Conservation (phyloP, 2,888 invertebrate species). For the Bombylius discolor region DNA sequence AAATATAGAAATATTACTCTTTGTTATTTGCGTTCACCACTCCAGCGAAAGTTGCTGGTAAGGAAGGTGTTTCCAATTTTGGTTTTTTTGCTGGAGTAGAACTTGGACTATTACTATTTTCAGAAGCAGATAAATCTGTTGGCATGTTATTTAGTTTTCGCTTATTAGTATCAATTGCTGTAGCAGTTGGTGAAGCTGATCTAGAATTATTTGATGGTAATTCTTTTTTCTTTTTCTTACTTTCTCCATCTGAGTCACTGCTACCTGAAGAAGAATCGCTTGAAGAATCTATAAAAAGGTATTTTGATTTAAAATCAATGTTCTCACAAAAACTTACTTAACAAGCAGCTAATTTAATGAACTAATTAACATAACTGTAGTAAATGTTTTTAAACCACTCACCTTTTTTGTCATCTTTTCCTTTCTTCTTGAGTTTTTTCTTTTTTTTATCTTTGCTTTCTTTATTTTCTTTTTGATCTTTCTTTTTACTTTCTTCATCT, state of each 20-base stretch:
- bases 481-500: slow-evolving; percentile 59
- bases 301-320: too few species aligned
- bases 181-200: slow-evolving; percentile 37
- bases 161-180: slow-evolving; percentile 23
- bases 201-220: slow-evolving; percentile 32
- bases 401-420: slow-evolving; percentile 51
- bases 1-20: slow-evolving; percentile 23
- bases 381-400: background rate
- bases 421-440: slow-evolving; percentile 46
- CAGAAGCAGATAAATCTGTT: slow-evolving; percentile 32
- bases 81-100: slow-evolving; percentile 33
- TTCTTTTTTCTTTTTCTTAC: slow-evolving; percentile 41
- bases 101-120: slow-evolving; percentile 33
- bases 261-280: slow-evolving; percentile 60
- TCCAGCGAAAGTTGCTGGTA: slow-evolving; percentile 33
- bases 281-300: slow-evolving; percentile 43
- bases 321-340: background rate
- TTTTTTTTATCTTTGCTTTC: slow-evolving; percentile 45
- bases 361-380: too few species aligned
- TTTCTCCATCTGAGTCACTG: slow-evolving; percentile 56
- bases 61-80: slow-evolving; percentile 28
- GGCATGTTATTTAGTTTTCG: slow-evolving; percentile 33
- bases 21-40: slow-evolving; percentile 30
- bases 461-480: slow-evolving; percentile 48
- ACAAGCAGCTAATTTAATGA: background rate